phyloP scores from a whole-genome alignment of 2,797 vertebrate species.

The Prionace glauca region DNA sequence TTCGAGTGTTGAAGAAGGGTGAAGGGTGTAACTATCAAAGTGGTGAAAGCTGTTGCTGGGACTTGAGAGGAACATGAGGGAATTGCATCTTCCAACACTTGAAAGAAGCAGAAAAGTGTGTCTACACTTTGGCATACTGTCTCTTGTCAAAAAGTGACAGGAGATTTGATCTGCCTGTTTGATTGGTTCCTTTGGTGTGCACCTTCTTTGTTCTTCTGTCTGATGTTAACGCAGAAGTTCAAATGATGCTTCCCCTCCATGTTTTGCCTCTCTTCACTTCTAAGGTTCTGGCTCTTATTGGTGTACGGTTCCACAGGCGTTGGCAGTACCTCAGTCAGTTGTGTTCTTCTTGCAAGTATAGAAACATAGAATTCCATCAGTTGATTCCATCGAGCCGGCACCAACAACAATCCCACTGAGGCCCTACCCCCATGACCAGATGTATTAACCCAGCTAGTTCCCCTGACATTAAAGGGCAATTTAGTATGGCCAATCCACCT shows the following conservation, averaged over 20 bases:
- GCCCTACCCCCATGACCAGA: no score
- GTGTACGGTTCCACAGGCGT: background rate
- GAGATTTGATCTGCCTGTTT: background rate
- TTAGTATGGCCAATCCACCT: no score
- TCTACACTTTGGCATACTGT: background rate
- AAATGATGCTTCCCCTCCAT: background rate
- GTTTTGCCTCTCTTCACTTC: background rate
- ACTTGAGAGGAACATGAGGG: background rate
- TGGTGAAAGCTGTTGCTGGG: background rate
- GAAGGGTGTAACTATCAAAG: background rate
- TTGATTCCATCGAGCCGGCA: no score
- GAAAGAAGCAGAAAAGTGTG: background rate
- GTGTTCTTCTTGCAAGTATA: background rate
- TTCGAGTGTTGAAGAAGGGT: background rate
- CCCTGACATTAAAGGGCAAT: no score
- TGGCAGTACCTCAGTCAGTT: background rate
- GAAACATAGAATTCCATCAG: no score
- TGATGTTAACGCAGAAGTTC: background rate
- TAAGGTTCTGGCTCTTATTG: background rate
- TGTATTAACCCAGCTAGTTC: no score
- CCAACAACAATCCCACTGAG: no score
- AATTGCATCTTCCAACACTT: background rate
- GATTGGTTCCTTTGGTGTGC: background rate
- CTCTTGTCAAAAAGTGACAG: background rate
- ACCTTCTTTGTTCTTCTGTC: background rate